Conservation (phyloP, 2,113 vertebrate genomes). For the Calypte anna region DNA sequence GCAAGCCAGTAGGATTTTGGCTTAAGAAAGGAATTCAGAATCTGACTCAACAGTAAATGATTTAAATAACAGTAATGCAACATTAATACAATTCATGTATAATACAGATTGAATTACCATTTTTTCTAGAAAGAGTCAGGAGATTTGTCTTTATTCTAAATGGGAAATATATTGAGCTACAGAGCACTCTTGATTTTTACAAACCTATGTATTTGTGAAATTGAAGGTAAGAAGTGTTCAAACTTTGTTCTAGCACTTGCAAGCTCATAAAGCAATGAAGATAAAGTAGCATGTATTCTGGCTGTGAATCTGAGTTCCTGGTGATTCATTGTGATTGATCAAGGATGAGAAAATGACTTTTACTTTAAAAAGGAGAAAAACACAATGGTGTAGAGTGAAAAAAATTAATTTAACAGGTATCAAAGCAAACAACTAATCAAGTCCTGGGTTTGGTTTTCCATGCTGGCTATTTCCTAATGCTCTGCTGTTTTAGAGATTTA, state of each 20-base stretch:
- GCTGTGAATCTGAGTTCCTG: background rate
- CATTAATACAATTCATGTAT: background rate
- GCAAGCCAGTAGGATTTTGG: background rate
- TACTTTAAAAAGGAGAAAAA: background rate
- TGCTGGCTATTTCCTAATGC: background rate
- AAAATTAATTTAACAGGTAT: background rate
- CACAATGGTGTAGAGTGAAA: background rate
- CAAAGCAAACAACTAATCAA: background rate
- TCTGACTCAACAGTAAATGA: background rate
- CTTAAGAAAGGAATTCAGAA: background rate
- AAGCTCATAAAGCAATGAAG: background rate
- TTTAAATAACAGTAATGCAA: background rate
- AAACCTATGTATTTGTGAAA: background rate
- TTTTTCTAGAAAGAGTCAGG: background rate
- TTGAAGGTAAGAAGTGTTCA: background rate
- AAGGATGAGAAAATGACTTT: background rate
- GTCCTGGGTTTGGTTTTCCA: background rate
- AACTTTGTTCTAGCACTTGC: background rate
- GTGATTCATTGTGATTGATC: background rate
- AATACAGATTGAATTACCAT: background rate
- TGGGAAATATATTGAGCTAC: background rate
- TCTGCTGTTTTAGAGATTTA: background rate
- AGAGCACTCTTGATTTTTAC: background rate
- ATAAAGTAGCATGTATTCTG: background rate
- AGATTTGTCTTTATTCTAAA: background rate